Base-by-base conservation (phyloP, 2,797 vertebrate genomes). In the Pantherophis vulpinus region DNA sequence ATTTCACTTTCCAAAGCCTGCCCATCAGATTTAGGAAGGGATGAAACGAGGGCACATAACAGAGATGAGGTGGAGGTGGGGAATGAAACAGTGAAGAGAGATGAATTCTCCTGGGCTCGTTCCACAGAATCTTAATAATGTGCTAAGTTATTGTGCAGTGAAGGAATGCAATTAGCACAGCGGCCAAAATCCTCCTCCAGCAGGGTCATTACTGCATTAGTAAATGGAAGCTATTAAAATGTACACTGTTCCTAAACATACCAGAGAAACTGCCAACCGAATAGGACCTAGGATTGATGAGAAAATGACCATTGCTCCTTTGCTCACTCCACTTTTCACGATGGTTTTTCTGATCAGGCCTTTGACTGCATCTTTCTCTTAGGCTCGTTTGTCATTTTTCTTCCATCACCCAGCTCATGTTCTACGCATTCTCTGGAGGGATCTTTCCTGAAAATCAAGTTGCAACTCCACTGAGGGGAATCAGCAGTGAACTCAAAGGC, bases 121-220 rank as follows among this genome's bases (percentile, higher is more conserved):
- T 97, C 96, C 96, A 94, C 96, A 97, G 98, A 98, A 98, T 98
- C 97, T 97, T 97, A 98, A 96, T 97, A 98, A 98, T 94, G 97
- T 96, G 97, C 97, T 97, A 97, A 97, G 97, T 97, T 97, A 98
- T 97, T 97, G 97, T 96, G 97, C 97, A 97, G 97, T 94, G 91
- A 96, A 97, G 97, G 97, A 98, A 98, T 98, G 96, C 96, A 96
- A 98, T 98, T 97, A 98, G 97, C 96, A 94, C 95, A 96, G 95
- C 92, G 54, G 96, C 95, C 93, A 97, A 91, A 97, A 97, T 96
- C 97, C 97, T 97, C 97, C 97, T 97, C 96, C 95, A 95, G 90
- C 95, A 96, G 96, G 74, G 96, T 95, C 95, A 97, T 96, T 94
- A 96, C 97, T 96, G 97, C 96, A 97, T 97, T 97, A 97, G 96